A percentile compares a stretch with the other conserved stretches of the same genome.
Conservation (phyloP, 2,113 vertebrate genomes). For the Symphodus melops region DNA sequence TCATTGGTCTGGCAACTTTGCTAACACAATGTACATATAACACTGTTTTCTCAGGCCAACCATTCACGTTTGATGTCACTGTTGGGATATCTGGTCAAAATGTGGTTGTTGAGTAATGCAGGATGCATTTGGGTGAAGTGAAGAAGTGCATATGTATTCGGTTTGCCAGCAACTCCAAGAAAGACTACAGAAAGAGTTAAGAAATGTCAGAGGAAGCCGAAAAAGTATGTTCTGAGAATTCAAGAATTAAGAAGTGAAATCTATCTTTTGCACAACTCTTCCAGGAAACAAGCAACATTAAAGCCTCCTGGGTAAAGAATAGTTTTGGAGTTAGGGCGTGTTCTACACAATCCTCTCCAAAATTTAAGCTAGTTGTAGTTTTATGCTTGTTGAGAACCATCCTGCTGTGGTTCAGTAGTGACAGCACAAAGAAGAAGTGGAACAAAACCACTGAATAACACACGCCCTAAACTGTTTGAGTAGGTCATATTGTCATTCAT, state of each 20-base stretch:
- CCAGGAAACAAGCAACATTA: conserved; percentile 38
- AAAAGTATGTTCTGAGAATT: conserved; percentile 35
- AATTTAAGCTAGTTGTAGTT: conserved; percentile 42
- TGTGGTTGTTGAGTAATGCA: conserved; percentile 27
- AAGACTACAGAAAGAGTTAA: conserved; percentile 52
- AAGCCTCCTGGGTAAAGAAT: conserved; percentile 34
- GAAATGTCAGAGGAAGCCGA: conserved; percentile 61
- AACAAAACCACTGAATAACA: conserved; percentile 33
- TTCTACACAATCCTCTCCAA: conserved; percentile 31
- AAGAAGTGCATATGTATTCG: conserved; percentile 49
- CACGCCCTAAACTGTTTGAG: conserved; percentile 45
- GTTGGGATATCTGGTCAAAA: conserved; percentile 35
- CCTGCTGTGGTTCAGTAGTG: conserved; percentile 38
- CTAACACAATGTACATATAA: neutral
- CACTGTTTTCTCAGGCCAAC: neutral
- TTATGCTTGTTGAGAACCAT: conserved; percentile 22
- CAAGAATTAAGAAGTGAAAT: conserved; percentile 34
- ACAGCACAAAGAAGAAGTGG: conserved; percentile 24
- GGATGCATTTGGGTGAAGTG: conserved; percentile 48
- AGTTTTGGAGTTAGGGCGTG: conserved; percentile 45
- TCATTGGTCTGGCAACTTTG: neutral
- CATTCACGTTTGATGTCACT: conserved; percentile 21
- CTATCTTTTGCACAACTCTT: conserved; percentile 33
- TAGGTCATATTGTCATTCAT: conserved; percentile 59
- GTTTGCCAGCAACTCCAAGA: conserved; percentile 46